These are phyloP conservation scores for Aphidius gifuensis DNA, from an alignment of 1,140 invertebrate genomes.

Conservation along the genomic window DNA sequence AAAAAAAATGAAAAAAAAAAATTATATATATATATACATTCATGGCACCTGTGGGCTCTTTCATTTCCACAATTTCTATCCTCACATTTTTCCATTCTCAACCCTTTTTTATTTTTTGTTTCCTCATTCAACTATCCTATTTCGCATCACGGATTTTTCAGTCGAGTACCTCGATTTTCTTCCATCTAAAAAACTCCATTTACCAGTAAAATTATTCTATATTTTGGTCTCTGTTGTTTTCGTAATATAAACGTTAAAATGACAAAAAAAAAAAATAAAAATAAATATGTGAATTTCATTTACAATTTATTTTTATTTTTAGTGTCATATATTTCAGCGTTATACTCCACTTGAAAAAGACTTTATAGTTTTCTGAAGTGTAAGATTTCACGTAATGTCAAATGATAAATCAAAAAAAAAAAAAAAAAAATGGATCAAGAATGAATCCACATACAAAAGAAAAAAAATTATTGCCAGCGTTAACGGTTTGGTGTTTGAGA, in stretches of 20 bases:
- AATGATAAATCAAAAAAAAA: slow-evolving; percentile 9
- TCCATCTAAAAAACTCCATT: slow-evolving; percentile 16
- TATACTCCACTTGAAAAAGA: slow-evolving; percentile 8
- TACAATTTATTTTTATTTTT: not conserved
- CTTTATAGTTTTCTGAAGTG: slow-evolving; percentile 14
- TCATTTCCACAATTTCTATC: slow-evolving; percentile 15
- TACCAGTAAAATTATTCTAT: slow-evolving; percentile 4
- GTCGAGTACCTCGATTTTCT: slow-evolving; percentile 15
- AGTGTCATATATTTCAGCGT: not conserved
- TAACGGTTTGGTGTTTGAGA: no score
- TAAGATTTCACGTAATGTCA: slow-evolving; percentile 9
- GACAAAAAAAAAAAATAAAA: no score
- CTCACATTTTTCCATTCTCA: not conserved
- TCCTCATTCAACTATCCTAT: not conserved
- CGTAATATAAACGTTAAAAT: no score
- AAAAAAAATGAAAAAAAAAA: no score
- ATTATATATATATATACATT: no score
- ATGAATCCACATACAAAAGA: not conserved
- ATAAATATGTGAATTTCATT: slow-evolving; percentile 2
- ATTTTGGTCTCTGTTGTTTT: slow-evolving; percentile 9
- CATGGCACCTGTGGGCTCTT: slow-evolving; percentile 11
- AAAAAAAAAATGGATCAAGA: not conserved
- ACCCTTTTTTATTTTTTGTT: no score
- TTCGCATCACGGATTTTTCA: slow-evolving; percentile 12
- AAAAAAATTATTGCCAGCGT: not conserved